These are phyloP conservation scores for Nasua narica DNA, from an alignment of 2,797 vertebrate species.

Conservation along the genomic window DNA sequence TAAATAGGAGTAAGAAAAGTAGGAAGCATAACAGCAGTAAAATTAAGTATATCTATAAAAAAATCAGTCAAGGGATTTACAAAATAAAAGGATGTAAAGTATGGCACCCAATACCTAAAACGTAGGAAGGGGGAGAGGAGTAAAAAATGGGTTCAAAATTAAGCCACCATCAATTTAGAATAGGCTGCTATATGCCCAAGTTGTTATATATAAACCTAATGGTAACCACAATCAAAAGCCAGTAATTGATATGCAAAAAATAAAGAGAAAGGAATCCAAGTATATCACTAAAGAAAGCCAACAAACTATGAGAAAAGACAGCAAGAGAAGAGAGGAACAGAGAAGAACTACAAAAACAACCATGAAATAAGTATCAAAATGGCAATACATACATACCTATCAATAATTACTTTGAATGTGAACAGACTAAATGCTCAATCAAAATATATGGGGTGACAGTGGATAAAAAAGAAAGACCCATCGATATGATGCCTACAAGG, in stretches of 20 bases:
- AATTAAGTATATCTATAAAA: background rate
- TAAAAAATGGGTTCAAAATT: background rate
- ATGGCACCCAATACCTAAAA: background rate
- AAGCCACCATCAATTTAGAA: background rate
- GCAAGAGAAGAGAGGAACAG: background rate
- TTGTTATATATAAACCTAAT: background rate
- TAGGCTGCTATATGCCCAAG: background rate
- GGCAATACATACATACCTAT: background rate
- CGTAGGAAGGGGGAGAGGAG: background rate
- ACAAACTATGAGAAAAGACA: background rate
- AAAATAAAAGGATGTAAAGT: background rate
- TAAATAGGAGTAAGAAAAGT: background rate
- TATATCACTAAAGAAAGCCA: background rate
- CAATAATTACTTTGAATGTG: background rate
- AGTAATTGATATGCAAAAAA: background rate
- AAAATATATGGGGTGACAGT: background rate
- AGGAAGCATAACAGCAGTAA: background rate
- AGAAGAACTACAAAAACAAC: background rate
- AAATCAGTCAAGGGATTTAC: background rate
- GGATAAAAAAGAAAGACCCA: background rate
- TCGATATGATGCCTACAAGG: background rate
- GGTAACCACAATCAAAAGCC: background rate
- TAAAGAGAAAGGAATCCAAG: background rate
- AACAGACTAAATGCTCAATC: background rate
- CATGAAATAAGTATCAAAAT: background rate